Conservation (phyloP, 2,797 vertebrate species). For the Sebastes miniatus region DNA sequence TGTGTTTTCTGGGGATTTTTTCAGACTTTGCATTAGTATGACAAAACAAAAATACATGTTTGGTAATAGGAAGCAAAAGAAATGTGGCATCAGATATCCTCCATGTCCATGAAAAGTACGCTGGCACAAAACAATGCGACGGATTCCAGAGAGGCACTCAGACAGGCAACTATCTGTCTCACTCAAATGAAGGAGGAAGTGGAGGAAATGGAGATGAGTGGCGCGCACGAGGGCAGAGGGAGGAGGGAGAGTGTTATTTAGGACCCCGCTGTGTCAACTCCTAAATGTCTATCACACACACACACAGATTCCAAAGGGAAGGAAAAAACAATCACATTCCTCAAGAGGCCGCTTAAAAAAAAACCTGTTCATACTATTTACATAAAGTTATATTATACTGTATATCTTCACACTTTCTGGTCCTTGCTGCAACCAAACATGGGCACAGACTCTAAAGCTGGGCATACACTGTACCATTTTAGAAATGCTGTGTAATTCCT, state of each 20-base stretch:
- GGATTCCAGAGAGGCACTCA: conserved; percentile 48
- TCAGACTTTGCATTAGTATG: not conserved
- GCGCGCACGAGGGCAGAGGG: conserved; percentile 15
- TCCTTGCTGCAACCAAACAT: not conserved
- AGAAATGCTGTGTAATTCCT: too few species aligned
- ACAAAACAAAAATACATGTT: conserved; percentile 1
- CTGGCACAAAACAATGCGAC: conserved; percentile 40
- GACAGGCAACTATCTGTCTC: conserved; percentile 47
- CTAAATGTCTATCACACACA: conserved; percentile 15
- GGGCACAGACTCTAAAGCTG: not conserved
- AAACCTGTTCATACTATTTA: not conserved
- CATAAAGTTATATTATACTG: not conserved
- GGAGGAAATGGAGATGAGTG: conserved; percentile 54
- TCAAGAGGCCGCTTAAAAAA: conserved; percentile 1
- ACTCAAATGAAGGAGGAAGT: conserved; percentile 56
- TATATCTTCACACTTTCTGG: not conserved
- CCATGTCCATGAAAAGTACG: conserved; percentile 39
- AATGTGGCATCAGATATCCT: conserved; percentile 32
- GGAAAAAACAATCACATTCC: conserved; percentile 25
- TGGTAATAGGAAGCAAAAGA: not conserved
- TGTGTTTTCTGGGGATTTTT: not conserved
- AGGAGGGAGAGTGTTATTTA: conserved; percentile 37
- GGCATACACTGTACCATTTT: accelerated
- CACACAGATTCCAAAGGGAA: conserved; percentile 3
- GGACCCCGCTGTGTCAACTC: conserved; percentile 50